A percentile compares a stretch with the other conserved stretches of the same genome.
Evolutionary conservation across 2,888 invertebrate genomes (phyloP).

Genomic region (Baronia brevicornis): DNA sequence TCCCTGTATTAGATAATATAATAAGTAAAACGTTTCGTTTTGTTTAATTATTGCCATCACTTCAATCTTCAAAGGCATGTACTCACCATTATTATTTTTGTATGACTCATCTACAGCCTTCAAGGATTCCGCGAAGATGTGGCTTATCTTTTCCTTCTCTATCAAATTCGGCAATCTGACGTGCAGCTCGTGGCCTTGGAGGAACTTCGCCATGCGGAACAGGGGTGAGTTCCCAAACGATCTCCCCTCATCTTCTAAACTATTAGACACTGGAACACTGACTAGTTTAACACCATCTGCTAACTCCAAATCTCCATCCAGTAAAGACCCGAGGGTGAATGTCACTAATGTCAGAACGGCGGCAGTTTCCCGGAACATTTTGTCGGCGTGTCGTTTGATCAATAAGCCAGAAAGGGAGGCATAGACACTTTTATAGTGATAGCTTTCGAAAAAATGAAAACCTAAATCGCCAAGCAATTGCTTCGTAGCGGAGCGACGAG

Average conservation of each 20-base stretch:
- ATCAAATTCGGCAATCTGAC: constrained; percentile 82
- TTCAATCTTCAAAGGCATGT: no score
- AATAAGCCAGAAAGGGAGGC: constrained; percentile 59
- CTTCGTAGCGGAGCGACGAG: constrained; percentile 32
- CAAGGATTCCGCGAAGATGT: constrained; percentile 70
- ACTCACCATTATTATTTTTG: constrained; percentile 70
- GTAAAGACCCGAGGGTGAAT: constrained; percentile 35
- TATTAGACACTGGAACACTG: constrained; percentile 65
- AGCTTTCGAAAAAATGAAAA: constrained; percentile 70
- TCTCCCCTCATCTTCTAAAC: constrained; percentile 60
- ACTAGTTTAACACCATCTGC: constrained; percentile 80
- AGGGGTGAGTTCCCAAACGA: constrained; percentile 68
- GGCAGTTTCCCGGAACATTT: constrained; percentile 51
- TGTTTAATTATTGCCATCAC: no score
- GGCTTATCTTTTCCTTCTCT: constrained; percentile 78
- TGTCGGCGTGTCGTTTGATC: constrained; percentile 38
- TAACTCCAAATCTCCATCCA: constrained; percentile 73
- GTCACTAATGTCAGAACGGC: constrained; percentile 32
- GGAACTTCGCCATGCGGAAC: constrained; percentile 78
- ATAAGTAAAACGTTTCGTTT: no score
- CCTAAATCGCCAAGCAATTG: constrained; percentile 39
- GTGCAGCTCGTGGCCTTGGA: constrained; percentile 82
- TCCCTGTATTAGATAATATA: no score
- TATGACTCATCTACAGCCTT: constrained; percentile 63
- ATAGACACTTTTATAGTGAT: constrained; percentile 55